These are phyloP conservation scores for Mesodorylaimus sp. DNA, from an alignment of 2,888 invertebrate species.

Conservation along the genomic window DNA sequence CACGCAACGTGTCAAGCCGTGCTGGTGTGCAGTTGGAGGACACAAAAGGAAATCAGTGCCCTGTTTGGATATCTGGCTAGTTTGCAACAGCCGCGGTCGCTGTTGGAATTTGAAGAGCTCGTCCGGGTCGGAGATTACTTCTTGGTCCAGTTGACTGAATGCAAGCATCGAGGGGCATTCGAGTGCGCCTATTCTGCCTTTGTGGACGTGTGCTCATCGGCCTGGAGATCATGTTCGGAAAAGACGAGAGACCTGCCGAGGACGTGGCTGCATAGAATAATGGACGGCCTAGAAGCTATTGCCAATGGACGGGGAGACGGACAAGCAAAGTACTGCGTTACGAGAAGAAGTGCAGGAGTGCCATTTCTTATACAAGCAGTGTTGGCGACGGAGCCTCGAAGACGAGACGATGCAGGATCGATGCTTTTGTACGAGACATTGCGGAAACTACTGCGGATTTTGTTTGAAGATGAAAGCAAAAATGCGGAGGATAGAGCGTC, in stretches of 20 bases:
- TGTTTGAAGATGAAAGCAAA: no score
- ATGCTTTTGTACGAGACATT: no score
- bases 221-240: conserved; percentile 39
- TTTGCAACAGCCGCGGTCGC: not conserved
- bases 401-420: no score
- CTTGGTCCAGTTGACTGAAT: conserved; percentile 36
- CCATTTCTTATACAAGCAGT: conserved; percentile 69
- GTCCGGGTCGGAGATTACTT: conserved; percentile 28
- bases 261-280: conserved; percentile 31
- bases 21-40: conserved; percentile 78
- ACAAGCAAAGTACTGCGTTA: conserved; percentile 61
- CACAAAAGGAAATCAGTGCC: conserved; percentile 59
- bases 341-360: conserved; percentile 75
- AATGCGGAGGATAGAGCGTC: no score
- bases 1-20: conserved; percentile 55
- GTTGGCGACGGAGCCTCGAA: conserved; percentile 16
- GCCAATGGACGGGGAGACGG: conserved; percentile 1
- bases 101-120: conserved; percentile 10
- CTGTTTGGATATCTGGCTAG: conserved; percentile 27
- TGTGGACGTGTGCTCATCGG: conserved; percentile 49
- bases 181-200: conserved; percentile 84
- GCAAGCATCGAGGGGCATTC: conserved; percentile 89
- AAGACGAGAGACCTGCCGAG: conserved; percentile 23
- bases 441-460: no score
- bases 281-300: conserved; percentile 27